Evolutionary conservation across 2,113 vertebrate genomes (phyloP), one percentile per base, ranked within the genome.

Genomic region (Hymenochirus boettgeri): DNA sequence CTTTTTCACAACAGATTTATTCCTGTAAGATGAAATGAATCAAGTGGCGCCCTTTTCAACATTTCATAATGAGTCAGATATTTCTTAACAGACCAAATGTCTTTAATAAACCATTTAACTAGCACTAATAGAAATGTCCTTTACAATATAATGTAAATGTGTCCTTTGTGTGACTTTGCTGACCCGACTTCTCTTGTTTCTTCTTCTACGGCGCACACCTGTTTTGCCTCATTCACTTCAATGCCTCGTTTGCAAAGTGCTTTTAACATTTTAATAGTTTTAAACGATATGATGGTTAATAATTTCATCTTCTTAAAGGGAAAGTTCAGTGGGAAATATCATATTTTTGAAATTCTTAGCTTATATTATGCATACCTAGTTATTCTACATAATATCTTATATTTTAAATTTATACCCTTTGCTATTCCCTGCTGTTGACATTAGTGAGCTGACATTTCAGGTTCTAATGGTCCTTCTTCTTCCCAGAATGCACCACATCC

Each of bases 41-140:
- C 64, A 67, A 67, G 27, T 47, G 48, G 64, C 65, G 56, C 56
- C 65, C 65, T 69, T 60, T 69, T 51, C 57, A 60, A 18, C 48
- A 45, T 53, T 60, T 60, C 65, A 59, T 69, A 69, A 69, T 53
- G 65, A 69, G 64, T 60, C 65, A 60, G 57, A 69, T 48, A 69
- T 69, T 69, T 69, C 65, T 69, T 60, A 60, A 53, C 65, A 26
- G 65, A 60, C 47, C 65, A 60, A 69, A 69, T 69, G 65, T 60
- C 65, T 69, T 69, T 69, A 69, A 69, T 69, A 69, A 69, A 69
- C 59, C 65, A 69, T 69, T 60, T 69, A 69, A 69, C 56, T 69
- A 48, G 65, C 65, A 33, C 65, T 69, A 69, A 69, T 69, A 69
- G 56, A 69, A 69, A 69, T 60, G 65, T 69, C 65, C 65, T 69